phyloP scores from a whole-genome alignment of 2,888 invertebrate genomes.

The Orthosia cruda region DNA sequence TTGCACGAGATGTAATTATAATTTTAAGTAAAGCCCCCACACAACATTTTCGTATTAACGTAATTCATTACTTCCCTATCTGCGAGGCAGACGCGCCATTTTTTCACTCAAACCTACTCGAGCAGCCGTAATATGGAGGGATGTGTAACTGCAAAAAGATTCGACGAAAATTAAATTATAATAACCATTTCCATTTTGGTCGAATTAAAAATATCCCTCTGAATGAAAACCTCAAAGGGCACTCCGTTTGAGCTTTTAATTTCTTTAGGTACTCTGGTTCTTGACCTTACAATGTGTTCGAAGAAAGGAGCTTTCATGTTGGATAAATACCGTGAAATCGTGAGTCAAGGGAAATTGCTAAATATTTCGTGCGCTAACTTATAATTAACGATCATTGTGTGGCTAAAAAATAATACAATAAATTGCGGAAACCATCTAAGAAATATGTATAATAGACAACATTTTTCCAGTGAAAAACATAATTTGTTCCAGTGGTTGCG shows the following conservation, averaged over 20 bases:
- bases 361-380: constrained; percentile 28
- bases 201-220: constrained; percentile 39
- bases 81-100: constrained; percentile 37
- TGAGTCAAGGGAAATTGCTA: constrained; percentile 32
- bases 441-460: constrained; percentile 22
- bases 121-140: constrained; percentile 13
- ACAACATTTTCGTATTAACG: constrained; percentile 55
- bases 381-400: constrained; percentile 46
- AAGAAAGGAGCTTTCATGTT: constrained; percentile 30
- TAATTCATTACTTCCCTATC: constrained; percentile 57
- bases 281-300: constrained; percentile 39
- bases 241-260: constrained; percentile 47
- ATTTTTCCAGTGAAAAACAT: constrained; percentile 33
- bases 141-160: constrained; percentile 33
- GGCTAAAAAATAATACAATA: constrained; percentile 29
- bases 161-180: constrained; percentile 51
- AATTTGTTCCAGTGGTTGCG: constrained; percentile 43
- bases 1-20: constrained; percentile 58
- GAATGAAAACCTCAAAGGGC: constrained; percentile 40
- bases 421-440: constrained; percentile 39
- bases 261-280: constrained; percentile 38
- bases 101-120: constrained; percentile 45
- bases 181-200: constrained; percentile 45
- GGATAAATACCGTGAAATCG: constrained; percentile 26
- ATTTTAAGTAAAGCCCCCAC: constrained; percentile 50